Base-by-base conservation (phyloP, 37 sponge, comb jelly and placozoan species). In the Mnemiopsis leidyi region DNA sequence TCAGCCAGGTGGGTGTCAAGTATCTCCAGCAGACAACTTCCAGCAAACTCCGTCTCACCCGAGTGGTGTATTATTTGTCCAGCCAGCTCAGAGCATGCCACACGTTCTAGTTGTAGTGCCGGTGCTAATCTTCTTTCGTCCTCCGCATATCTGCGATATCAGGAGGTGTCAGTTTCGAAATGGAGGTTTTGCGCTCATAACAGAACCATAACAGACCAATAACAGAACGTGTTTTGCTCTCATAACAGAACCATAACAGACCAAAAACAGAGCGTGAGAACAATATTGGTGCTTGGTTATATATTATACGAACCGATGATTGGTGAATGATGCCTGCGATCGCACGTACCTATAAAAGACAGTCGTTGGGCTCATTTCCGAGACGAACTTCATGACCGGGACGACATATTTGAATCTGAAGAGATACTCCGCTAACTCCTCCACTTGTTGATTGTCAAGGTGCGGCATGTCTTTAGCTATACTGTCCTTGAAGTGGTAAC, bases 281-380 rank as follows among this genome's bases (percentile, higher is more conserved):
- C n/a, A n/a, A n/a, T n/a, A n/a, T n/a, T n/a, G n/a, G n/a, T n/a
- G n/a, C n/a, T n/a, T n/a, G n/a, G n/a, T n/a, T n/a, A n/a, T n/a
- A n/a, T n/a, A n/a, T n/a, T n/a, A n/a, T n/a, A n/a, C n/a, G n/a
- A n/a, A n/a, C n/a, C n/a, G n/a, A n/a, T n/a, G n/a, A n/a, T n/a
- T n/a, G n/a, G n/a, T n/a, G n/a, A n/a, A n/a, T n/a, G n/a, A n/a
- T n/a, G n/a, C n/a, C n/a, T n/a, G n/a, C n/a, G n/a, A n/a, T n/a
- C n/a, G n/a, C 33, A 32, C 79, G 0, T 34, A 77, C 79, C 79
- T 77, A 36, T 77, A 77, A 18, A 31, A 77, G 0, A 77, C 79
- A 32, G 79, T 77, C 3, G 79, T 31, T 13, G 26, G 26, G 18
- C 32, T 31, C 79, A 77, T 77, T 36, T 77, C 79, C 33, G 36